These are phyloP conservation scores for Agrochola circellaris DNA, from an alignment of 2,888 invertebrate genomes.

Conservation along the genomic window DNA sequence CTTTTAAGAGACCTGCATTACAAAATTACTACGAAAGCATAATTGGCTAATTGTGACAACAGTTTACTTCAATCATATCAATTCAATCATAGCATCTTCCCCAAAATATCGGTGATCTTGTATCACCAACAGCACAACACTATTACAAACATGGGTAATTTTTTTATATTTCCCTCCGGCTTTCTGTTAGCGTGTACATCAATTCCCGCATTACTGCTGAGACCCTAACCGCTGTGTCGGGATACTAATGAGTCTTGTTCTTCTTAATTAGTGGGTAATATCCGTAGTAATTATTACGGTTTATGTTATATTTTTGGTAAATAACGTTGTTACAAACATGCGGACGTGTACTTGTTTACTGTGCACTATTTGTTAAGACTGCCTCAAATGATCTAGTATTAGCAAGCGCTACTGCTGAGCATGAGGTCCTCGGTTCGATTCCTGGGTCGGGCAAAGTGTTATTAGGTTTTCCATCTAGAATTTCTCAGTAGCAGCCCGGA, in stretches of 20 bases:
- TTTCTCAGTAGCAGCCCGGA: too few relatives aligned
- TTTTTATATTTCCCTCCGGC: constrained; percentile 73
- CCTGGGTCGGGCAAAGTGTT: too few relatives aligned
- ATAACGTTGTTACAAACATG: neutral
- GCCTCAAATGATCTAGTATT: too few relatives aligned
- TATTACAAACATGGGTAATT: constrained; percentile 67
- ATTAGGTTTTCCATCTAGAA: too few relatives aligned
- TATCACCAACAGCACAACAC: constrained; percentile 63
- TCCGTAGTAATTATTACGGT: constrained; percentile 13
- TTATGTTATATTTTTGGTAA: constrained; percentile 11
- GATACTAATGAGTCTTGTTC: constrained; percentile 57
- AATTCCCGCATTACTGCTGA: constrained; percentile 70
- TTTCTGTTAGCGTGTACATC: constrained; percentile 71
- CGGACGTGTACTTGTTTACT: neutral
- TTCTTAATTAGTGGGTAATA: constrained; percentile 56
- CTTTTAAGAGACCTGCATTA: too few relatives aligned
- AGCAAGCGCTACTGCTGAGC: too few relatives aligned
- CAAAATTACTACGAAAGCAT: too few relatives aligned
- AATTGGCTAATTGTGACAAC: too few relatives aligned
- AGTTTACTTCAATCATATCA: too few relatives aligned
- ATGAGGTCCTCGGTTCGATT: too few relatives aligned
- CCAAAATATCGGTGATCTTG: too few relatives aligned
- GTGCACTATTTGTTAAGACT: neutral
- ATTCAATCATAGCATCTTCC: too few relatives aligned
- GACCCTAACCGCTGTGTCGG: constrained; percentile 46